phyloP scores from a whole-genome alignment of 2,113 vertebrate species.

The Centrocercus urophasianus region DNA sequence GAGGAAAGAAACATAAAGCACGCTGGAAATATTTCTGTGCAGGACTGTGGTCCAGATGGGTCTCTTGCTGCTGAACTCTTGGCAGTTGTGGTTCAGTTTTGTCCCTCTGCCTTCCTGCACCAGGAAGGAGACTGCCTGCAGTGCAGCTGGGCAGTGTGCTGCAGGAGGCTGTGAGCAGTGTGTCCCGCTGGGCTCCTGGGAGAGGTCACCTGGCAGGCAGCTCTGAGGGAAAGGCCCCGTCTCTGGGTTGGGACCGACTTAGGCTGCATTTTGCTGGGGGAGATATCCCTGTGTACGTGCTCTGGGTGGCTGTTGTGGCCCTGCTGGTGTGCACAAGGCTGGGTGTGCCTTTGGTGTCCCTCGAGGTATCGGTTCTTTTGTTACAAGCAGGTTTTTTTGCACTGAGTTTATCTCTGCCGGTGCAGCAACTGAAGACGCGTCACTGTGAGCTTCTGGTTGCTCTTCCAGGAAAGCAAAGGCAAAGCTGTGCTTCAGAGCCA shows the following conservation, averaged over 20 bases:
- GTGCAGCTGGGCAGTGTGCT: neutral
- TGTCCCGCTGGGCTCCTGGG: fast-evolving
- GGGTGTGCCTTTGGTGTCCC: neutral
- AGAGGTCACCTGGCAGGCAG: neutral
- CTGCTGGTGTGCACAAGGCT: neutral
- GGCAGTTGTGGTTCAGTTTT: neutral
- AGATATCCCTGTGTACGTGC: neutral
- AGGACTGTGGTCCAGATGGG: neutral
- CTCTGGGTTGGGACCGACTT: neutral
- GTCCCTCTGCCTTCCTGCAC: neutral
- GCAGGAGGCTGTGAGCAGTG: neutral
- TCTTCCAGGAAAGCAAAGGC: neutral
- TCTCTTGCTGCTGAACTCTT: neutral
- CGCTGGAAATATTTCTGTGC: fast-evolving
- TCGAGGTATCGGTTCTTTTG: neutral
- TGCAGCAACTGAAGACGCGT: neutral
- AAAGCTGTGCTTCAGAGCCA: neutral
- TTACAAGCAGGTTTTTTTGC: neutral
- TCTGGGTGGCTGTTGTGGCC: neutral
- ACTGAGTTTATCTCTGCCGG: neutral
- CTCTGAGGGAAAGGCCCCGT: neutral
- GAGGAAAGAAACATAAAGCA: neutral
- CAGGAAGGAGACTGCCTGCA: neutral
- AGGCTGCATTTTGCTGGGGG: neutral
- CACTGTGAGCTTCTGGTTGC: neutral